phyloP scores from a whole-genome alignment of 37 sponge, comb jelly and placozoan species.

The Agelas oroides region DNA sequence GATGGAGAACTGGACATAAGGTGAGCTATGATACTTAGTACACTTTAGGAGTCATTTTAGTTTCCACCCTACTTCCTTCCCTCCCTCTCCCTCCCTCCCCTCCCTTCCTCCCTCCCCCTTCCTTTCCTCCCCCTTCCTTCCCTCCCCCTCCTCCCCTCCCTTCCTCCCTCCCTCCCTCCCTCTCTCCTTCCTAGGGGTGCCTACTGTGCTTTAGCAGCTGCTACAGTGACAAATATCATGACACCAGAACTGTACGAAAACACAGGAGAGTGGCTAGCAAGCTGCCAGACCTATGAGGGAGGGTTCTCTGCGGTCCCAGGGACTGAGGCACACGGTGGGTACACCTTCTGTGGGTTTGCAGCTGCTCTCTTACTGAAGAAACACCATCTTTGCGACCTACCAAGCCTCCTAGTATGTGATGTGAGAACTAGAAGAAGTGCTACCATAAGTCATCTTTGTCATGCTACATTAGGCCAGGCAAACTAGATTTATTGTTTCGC shows the following conservation, averaged over 20 bases:
- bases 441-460: no score
- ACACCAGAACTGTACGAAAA: conserved; percentile 64
- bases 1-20: conserved; percentile 98
- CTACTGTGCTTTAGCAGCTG: conserved; percentile 90
- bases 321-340: conserved; percentile 96
- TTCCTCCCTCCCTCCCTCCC: neutral
- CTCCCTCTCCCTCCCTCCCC: conserved; percentile 9
- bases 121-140: neutral
- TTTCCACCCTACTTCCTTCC: no score
- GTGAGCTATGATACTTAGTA: no score
- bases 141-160: neutral
- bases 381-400: conserved; percentile 61
- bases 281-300: conserved; percentile 95
- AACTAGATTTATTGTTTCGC: no score
- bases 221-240: conserved; percentile 76
- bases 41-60: no score
- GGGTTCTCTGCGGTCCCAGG: conserved; percentile 80
- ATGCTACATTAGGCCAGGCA: no score
- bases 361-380: conserved; percentile 81
- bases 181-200: conserved; percentile 60
- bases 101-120: neutral
- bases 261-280: conserved; percentile 89
- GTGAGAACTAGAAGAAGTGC: no score
- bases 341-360: conserved; percentile 96
- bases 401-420: conserved; percentile 62